Evolutionary conservation across 2,113 vertebrate genomes (phyloP).

Genomic region (Crotophaga sulcirostris): DNA sequence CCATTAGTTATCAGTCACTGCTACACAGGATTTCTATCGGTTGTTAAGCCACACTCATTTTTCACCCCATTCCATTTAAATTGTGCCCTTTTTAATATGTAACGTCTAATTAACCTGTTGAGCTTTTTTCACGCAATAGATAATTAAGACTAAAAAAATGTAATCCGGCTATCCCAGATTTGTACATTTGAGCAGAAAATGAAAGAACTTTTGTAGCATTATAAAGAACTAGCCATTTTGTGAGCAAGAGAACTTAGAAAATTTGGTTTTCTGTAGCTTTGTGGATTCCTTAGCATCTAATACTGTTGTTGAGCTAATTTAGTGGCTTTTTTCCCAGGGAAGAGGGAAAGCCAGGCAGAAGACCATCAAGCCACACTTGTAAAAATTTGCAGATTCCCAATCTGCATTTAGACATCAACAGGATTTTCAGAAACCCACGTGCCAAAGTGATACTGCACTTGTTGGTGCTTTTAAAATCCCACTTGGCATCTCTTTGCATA

Average conservation of each 20-base stretch:
- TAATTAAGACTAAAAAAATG: neutral
- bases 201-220: neutral
- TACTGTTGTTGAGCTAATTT: neutral
- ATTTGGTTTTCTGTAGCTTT: neutral
- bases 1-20: neutral
- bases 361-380: neutral
- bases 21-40: neutral
- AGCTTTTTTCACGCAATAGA: neutral
- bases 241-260: neutral
- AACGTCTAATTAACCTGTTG: slow-evolving; percentile 5
- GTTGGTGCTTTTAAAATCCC: neutral
- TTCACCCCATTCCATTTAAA: neutral
- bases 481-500: neutral
- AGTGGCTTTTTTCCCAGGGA: neutral
- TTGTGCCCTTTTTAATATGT: neutral
- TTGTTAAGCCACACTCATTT: neutral
- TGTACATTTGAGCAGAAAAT: slow-evolving; percentile 11
- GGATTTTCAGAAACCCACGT: neutral
- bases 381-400: neutral
- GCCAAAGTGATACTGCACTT: neutral
- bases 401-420: neutral
- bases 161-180: neutral
- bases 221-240: neutral
- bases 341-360: neutral
- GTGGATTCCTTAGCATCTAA: neutral